Percentiles rank a stretch among this genome's conserved stretches.
phyloP scores from a whole-genome alignment of 2,888 invertebrate species.

The Coelinius sp. region DNA sequence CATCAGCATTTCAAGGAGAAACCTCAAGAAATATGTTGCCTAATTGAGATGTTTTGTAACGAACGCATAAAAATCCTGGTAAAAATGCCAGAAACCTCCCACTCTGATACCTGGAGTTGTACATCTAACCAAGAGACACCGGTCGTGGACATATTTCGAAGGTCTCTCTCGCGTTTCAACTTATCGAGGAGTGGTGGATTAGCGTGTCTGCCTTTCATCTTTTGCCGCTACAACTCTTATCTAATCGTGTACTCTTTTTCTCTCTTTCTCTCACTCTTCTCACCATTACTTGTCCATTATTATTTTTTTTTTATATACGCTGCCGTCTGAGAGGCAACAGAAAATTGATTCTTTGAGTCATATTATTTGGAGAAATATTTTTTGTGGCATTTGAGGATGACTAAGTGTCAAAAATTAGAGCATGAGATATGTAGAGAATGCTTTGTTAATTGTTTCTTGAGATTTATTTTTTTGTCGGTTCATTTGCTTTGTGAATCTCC shows the following conservation, averaged over 20 bases:
- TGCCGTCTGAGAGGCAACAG: conserved; percentile 30
- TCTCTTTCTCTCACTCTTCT: conserved; percentile 45
- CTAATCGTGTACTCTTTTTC: conserved; percentile 63
- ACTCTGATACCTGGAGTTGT: conserved; percentile 32
- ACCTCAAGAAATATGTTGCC: not conserved
- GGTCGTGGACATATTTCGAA: conserved; percentile 42
- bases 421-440: not conserved
- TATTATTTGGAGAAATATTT: conserved; percentile 20
- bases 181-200: conserved; percentile 70
- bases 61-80: not conserved
- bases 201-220: conserved; percentile 69
- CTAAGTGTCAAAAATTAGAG: conserved; percentile 7
- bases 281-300: conserved; percentile 19
- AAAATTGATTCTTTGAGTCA: conserved; percentile 13
- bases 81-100: conserved; percentile 26
- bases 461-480: not conserved
- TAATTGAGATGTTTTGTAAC: conserved; percentile 15
- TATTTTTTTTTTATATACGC: conserved; percentile 24
- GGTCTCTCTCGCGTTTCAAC: conserved; percentile 54
- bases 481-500: not conserved
- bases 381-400: conserved; percentile 13
- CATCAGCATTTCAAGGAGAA: not conserved
- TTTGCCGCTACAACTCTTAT: conserved; percentile 65
- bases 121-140: not conserved
- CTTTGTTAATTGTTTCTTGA: not conserved